These are phyloP conservation scores for Myotis lucifugus DNA, from an alignment of 2,113 vertebrate genomes.

Conservation along the genomic window DNA sequence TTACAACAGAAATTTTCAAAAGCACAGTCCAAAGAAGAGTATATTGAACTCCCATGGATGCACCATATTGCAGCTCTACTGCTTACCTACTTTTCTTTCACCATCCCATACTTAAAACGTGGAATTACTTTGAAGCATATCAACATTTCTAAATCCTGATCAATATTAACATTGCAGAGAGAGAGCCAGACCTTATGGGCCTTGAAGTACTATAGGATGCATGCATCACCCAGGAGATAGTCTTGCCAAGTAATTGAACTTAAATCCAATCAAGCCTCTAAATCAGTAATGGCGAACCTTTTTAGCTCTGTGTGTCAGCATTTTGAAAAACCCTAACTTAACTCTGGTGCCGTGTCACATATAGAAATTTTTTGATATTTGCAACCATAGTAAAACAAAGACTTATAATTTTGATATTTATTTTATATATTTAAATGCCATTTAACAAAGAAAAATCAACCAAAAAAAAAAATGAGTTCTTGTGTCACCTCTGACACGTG, in stretches of 20 bases:
- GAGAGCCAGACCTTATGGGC: not conserved
- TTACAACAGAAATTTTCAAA: slow-evolving; percentile 32
- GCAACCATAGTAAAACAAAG: too few species aligned
- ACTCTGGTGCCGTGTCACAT: too few species aligned
- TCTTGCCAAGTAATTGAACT: not conserved
- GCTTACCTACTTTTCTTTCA: too few species aligned
- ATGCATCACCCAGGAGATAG: not conserved
- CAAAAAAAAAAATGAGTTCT: too few species aligned
- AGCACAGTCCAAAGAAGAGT: not conserved
- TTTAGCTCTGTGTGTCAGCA: too few species aligned
- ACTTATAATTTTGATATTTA: too few species aligned
- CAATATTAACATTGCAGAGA: not conserved
- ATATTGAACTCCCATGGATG: not conserved
- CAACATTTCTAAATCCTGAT: not conserved
- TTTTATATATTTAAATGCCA: too few species aligned
- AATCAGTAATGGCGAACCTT: too few species aligned
- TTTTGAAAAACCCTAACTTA: too few species aligned
- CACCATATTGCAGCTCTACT: not conserved
- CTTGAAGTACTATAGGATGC: not conserved
- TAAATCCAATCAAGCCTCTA: not conserved
- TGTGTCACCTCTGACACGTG: too few species aligned
- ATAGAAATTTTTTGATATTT: too few species aligned
- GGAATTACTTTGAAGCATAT: not conserved
- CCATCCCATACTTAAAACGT: not conserved
- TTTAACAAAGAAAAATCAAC: too few species aligned